These are phyloP conservation scores for Ascaphus truei DNA, from an alignment of 2,113 vertebrate species.

Conservation along the genomic window DNA sequence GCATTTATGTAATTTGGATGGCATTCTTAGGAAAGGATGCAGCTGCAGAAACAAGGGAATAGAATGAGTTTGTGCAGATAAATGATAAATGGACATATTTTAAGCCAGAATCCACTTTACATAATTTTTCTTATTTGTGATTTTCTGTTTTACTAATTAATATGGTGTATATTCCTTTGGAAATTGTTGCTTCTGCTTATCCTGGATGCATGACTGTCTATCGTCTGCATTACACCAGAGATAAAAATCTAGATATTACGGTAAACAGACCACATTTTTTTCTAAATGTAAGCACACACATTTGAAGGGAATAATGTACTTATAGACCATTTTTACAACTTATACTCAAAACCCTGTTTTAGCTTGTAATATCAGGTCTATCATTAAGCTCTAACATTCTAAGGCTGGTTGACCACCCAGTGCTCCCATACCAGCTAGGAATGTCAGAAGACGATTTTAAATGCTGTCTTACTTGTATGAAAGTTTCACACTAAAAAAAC, in stretches of 20 bases:
- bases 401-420: conserved; percentile 13
- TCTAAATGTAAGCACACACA: not conserved
- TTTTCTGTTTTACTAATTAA: too few species aligned
- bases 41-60: not conserved
- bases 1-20: conserved; percentile 40
- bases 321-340: not conserved
- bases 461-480: not conserved
- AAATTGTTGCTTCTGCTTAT: too few species aligned
- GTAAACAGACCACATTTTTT: not conserved
- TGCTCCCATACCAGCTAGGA: conserved; percentile 1
- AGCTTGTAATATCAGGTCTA: not conserved
- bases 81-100: too few species aligned
- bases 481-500: not conserved
- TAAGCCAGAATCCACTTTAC: too few species aligned
- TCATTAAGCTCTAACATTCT: not conserved
- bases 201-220: too few species aligned
- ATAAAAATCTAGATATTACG: not conserved
- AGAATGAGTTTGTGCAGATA: too few species aligned
- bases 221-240: not conserved
- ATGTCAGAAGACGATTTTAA: conserved; percentile 9
- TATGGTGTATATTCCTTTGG: too few species aligned
- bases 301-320: conserved; percentile 2
- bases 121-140: too few species aligned
- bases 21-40: not conserved
- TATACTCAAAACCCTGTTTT: conserved; percentile 28